Evolutionary conservation across 2,888 invertebrate species (phyloP), one percentile per base, ranked within the genome.

Genomic region (Drosophila ustulata): DNA sequence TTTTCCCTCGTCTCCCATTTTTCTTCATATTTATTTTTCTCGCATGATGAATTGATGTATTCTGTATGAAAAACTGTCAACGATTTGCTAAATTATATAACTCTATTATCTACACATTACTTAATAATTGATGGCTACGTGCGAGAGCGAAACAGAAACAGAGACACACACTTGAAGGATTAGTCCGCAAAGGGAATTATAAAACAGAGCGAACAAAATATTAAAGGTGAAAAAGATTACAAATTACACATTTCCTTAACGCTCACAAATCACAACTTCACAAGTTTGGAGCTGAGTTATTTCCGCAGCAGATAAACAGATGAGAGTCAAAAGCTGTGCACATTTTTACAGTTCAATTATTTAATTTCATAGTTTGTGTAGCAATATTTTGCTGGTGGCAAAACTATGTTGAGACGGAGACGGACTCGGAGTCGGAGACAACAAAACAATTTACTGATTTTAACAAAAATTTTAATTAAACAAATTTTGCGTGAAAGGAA

Each of bases 371-470:
- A 72, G 67, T 78, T 78, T 68, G 63, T 57, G 43, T 66, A 61
- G 52, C 70, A 67, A 84, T 84, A 78, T 67, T 82, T 77, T 67
- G 70, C 77, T 87, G 55, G 57, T 57, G 41, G 56, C 70, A 83
- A 11, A 37, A 88, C 86, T 88, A 88, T 86, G 81, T 75, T 51
- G 37, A 30, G 32, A 8, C 23, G 34, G 37, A 65, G 41, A 8
- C 18, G 47, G 34, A 18, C 18, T 18, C 18, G n/a, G 32, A 53
- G 66, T 32, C 47, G 62, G 47, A 66, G 67, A 71, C 67, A 73
- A 72, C 84, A 80, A 78, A 88, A 85, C 84, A 85, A 85, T 85
- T 85, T 88, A 87, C 89, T 77, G 84, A 85, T 85, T 88, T 88
- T 71, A 75, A 77, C 89, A 87, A 87, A 85, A 85, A 88, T 88